Conservation (phyloP, 1,140 invertebrate genomes). For the Idris sp. region DNA sequence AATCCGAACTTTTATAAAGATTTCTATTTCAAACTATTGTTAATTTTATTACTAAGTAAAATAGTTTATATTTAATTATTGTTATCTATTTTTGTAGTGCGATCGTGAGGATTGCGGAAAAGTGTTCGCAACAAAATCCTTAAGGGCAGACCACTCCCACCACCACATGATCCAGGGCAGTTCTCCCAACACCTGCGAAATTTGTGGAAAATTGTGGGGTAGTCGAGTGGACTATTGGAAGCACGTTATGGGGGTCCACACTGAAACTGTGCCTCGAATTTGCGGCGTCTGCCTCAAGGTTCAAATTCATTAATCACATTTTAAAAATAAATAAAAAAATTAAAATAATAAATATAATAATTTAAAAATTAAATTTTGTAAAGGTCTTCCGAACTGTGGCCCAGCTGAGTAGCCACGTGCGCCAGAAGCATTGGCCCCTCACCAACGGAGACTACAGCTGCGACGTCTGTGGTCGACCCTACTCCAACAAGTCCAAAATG, state of each 20-base stretch:
- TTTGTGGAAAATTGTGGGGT: constrained; percentile 80
- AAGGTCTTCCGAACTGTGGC: constrained; percentile 77
- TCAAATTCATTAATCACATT: too few relatives aligned
- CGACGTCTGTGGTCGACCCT: constrained; percentile 79
- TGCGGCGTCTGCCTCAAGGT: constrained; percentile 80
- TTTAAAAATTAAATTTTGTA: too few relatives aligned
- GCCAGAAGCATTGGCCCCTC: constrained; percentile 77
- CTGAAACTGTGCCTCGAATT: constrained; percentile 78
- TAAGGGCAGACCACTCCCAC: constrained; percentile 76
- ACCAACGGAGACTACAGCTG: constrained; percentile 79
- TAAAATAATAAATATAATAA: too few relatives aligned
- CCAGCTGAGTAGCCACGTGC: constrained; percentile 76
- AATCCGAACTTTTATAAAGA: too few relatives aligned
- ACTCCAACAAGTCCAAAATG: constrained; percentile 80
- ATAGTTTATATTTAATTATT: too few relatives aligned
- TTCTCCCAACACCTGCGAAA: constrained; percentile 77
- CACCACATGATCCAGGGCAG: constrained; percentile 78
- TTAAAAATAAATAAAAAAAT: too few relatives aligned
- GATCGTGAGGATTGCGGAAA: constrained; percentile 76
- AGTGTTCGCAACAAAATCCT: constrained; percentile 77
- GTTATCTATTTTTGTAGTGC: too few relatives aligned
- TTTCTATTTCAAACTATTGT: too few relatives aligned
- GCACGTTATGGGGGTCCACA: constrained; percentile 80
- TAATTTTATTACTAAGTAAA: too few relatives aligned
- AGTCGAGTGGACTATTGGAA: constrained; percentile 80